Percentiles rank a stretch among this genome's conserved stretches.
Conservation (phyloP, 2,797 vertebrate genomes). For the Catostomus latipinnis region DNA sequence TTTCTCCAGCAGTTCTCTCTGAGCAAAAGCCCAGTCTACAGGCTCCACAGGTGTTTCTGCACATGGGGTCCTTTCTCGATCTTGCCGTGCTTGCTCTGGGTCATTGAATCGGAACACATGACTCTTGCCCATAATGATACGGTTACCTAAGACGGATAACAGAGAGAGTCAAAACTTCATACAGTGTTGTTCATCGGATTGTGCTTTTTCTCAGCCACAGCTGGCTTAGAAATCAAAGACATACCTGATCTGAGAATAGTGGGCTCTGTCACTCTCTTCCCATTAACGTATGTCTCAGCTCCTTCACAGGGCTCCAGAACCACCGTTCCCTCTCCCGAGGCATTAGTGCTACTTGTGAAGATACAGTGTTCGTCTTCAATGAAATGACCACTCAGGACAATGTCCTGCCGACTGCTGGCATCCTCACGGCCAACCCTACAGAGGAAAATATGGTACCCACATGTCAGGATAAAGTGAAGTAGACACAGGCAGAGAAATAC, state of each 20-base stretch:
- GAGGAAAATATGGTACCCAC: background rate
- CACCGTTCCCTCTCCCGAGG: constrained; percentile 88
- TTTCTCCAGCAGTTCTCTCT: constrained; percentile 96
- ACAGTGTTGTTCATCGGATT: background rate
- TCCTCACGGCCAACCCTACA: constrained; percentile 94
- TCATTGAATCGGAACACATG: constrained; percentile 98
- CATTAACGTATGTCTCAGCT: constrained; percentile 93
- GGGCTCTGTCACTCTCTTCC: constrained; percentile 90
- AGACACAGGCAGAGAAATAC: background rate
- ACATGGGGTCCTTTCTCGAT: constrained; percentile 92
- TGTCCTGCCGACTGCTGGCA: constrained; percentile 93
- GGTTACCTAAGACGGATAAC: constrained; percentile 82
- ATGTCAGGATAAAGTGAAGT: background rate
- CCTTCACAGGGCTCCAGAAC: constrained; percentile 92
- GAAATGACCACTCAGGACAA: constrained; percentile 96
- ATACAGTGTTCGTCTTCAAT: constrained; percentile 96
- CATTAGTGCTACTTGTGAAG: constrained; percentile 89
- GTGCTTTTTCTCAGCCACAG: background rate
- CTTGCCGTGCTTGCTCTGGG: constrained; percentile 95
- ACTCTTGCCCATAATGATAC: constrained; percentile 98
- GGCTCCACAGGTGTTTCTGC: constrained; percentile 93
- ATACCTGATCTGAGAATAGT: constrained; percentile 91
- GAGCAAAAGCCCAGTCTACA: constrained; percentile 97
- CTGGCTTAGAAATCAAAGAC: constrained; percentile 18
- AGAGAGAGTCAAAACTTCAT: constrained; percentile 1